phyloP scores from a whole-genome alignment of 2,113 vertebrate genomes.

The Himantopus leucocephalus region DNA sequence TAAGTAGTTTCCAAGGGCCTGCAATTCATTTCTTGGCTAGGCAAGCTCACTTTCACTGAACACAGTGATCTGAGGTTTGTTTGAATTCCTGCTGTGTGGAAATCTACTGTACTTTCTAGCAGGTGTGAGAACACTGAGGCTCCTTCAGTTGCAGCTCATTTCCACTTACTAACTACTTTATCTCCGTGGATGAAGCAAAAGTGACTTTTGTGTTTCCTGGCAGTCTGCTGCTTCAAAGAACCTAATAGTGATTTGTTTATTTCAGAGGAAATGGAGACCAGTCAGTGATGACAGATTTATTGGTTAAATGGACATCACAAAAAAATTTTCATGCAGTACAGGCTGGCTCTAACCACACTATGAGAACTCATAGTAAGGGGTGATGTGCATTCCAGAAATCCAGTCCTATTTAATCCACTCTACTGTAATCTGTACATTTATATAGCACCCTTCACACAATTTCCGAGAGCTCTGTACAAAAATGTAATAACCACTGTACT shows the following conservation, averaged over 20 bases:
- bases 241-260: conserved; percentile 82
- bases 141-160: conserved; percentile 73
- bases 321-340: conserved; percentile 58
- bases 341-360: conserved; percentile 65
- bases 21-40: conserved; percentile 63
- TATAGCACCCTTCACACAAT: conserved; percentile 19
- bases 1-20: conserved; percentile 49
- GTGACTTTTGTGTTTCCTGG: conserved; percentile 80
- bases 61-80: conserved; percentile 56
- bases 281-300: conserved; percentile 86
- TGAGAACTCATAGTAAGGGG: conserved; percentile 55
- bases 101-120: conserved; percentile 67
- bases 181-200: conserved; percentile 78
- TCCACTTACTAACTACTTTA: conserved; percentile 79
- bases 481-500: conserved; percentile 10
- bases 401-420: conserved; percentile 40
- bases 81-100: conserved; percentile 66
- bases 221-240: conserved; percentile 78
- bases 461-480: conserved; percentile 31
- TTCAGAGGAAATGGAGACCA: conserved; percentile 83
- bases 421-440: conserved; percentile 50
- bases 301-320: conserved; percentile 81
- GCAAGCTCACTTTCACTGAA: conserved; percentile 52
- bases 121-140: conserved; percentile 71
- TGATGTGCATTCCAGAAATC: conserved; percentile 67